Base-by-base conservation (phyloP, 2,797 vertebrate species). In the Cygnus olor region DNA sequence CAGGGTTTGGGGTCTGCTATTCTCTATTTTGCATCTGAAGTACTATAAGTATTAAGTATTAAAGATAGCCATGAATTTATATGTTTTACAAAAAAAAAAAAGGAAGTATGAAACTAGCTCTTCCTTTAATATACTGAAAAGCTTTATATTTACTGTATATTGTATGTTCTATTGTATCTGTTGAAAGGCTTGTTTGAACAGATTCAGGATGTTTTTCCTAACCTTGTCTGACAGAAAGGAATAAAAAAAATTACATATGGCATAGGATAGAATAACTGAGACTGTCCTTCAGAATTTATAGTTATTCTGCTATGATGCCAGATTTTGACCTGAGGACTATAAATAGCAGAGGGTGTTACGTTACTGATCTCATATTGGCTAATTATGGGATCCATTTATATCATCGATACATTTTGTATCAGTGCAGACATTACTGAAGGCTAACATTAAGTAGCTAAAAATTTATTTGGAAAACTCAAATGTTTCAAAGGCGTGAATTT, bases 341-440 rank as follows among this genome's bases (percentile, higher is more conserved):
- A 96, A 95, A 94, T 92, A 96, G 89, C 78, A 6, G 76, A 56
- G 74, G 38, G 38, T 38, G 38, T 38, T 66, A 60, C 84, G 38
- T 64, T 81, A 30, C 68, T 77, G 71, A 66, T 45, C 84, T 93
- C 25, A 28, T 92, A 90, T 60, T 78, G 61, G 73, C 84, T 92
- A 94, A 90, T 92, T 92, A 72, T 51, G 68, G 92, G 22, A 63
- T 30, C 15, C 47, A 44, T 85, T 68, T 92, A 61, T 36, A 60
- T 60, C n/a, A 25, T 13, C 25, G 58, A 60, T 25, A 25, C 58
- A 51, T 47, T 22, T 14, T 51, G 25, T 81, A 34, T 90, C 87
- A 42, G 3, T 54, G 77, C 56, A 92, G 74, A 51, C 69, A 84
- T 2, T 63, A 11, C 68, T 86, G 60, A 77, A 71, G 60, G 32